phyloP scores from a whole-genome alignment of 30 jellyfish, hydroid and myxozoan species.

The Aurelia sp. region DNA sequence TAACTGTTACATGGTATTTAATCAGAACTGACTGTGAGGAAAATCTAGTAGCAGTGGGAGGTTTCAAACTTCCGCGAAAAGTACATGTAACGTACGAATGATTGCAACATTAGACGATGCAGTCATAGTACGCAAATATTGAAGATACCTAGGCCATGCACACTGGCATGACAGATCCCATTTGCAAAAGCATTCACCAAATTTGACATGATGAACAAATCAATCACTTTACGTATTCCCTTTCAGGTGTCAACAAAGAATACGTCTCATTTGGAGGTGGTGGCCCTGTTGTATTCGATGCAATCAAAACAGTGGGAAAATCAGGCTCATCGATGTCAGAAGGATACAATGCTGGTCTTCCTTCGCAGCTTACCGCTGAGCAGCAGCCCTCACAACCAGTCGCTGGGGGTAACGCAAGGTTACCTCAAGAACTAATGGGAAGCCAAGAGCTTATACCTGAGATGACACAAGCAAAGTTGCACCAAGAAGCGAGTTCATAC shows the following conservation, averaged over 20 bases:
- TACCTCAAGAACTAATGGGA: slow-evolving; percentile 44
- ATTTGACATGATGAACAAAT: too few species aligned
- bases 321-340: slow-evolving; percentile 51
- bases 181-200: too few species aligned
- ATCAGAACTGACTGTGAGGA: too few species aligned
- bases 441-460: slow-evolving; percentile 48
- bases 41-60: too few species aligned
- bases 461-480: slow-evolving; percentile 12
- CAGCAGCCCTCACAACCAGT: slow-evolving; percentile 5
- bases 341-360: slow-evolving; percentile 84
- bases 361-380: slow-evolving; percentile 15
- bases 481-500: slow-evolving; percentile 29
- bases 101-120: too few species aligned
- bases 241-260: slow-evolving; percentile 67
- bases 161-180: too few species aligned
- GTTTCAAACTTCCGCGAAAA: too few species aligned
- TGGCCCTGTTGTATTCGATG: slow-evolving; percentile 66
- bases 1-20: too few species aligned
- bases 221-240: not conserved
- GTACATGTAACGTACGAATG: too few species aligned
- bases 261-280: slow-evolving; percentile 82
- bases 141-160: too few species aligned
- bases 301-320: slow-evolving; percentile 28
- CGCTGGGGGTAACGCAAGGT: not conserved
- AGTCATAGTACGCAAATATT: too few species aligned